These are phyloP conservation scores for Heloderma charlesbogerti DNA, from an alignment of 2,113 vertebrate species.

Conservation along the genomic window DNA sequence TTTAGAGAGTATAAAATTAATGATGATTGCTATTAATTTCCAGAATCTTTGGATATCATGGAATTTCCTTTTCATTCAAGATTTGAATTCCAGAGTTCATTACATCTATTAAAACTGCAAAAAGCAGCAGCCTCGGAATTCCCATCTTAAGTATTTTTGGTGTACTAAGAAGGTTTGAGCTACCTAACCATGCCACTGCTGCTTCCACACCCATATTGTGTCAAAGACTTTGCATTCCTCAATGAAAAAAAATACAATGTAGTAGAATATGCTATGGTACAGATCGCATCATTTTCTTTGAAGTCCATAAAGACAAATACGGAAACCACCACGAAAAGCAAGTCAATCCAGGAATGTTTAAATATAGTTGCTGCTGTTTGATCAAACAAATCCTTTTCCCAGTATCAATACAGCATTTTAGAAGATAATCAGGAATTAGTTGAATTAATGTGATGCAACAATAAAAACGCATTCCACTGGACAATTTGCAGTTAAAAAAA, in stretches of 20 bases:
- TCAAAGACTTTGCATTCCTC: not conserved
- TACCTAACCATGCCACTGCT: conserved; percentile 27
- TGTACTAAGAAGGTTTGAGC: conserved; percentile 10
- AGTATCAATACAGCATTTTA: not conserved
- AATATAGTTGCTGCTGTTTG: not conserved
- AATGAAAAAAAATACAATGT: not conserved
- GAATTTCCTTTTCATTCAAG: conserved; percentile 34
- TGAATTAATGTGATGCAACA: not conserved
- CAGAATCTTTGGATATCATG: conserved; percentile 19
- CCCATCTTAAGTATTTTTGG: not conserved
- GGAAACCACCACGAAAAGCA: conserved; percentile 26
- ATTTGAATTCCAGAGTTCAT: conserved; percentile 9
- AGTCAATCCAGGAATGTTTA: not conserved
- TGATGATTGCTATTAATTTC: conserved; percentile 29
- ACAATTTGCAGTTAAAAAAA: not conserved
- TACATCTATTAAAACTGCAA: conserved; percentile 18
- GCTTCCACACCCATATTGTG: conserved; percentile 3
- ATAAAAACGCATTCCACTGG: not conserved
- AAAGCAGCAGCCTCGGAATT: not conserved
- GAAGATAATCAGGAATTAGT: conserved; percentile 30
- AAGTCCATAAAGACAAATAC: not conserved
- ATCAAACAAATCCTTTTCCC: not conserved
- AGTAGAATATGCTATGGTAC: not conserved
- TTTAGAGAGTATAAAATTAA: conserved; percentile 46
- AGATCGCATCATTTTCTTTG: not conserved